A percentile compares a stretch with the other conserved stretches of the same genome.
phyloP scores from a whole-genome alignment of 2,113 vertebrate genomes.

The Prinia subflava region DNA sequence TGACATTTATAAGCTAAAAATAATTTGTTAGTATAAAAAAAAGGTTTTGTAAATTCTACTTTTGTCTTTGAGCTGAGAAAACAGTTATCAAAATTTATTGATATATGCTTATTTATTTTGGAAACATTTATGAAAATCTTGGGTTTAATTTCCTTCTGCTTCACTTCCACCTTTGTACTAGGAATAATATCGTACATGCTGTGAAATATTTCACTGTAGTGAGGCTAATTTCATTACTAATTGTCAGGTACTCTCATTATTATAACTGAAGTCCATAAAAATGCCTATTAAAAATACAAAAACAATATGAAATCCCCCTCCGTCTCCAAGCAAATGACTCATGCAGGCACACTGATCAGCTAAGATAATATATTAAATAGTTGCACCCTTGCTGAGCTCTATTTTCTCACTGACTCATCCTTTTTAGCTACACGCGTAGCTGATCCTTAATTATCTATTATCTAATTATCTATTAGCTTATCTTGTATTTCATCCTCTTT shows the following conservation, averaged over 20 bases:
- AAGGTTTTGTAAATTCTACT: not conserved
- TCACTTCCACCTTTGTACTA: constrained; percentile 21
- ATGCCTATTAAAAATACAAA: constrained; percentile 58
- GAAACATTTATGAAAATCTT: not conserved
- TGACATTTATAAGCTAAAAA: not conserved
- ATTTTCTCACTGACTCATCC: constrained; percentile 37
- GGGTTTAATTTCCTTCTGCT: constrained; percentile 21
- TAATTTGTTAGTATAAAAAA: not conserved
- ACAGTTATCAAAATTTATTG: constrained; percentile 2
- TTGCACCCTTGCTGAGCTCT: constrained; percentile 9
- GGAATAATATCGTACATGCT: constrained; percentile 24
- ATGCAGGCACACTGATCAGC: constrained; percentile 34
- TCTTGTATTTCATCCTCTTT: constrained; percentile 42
- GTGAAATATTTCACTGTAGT: constrained; percentile 53
- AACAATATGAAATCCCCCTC: constrained; percentile 21
- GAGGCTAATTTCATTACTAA: constrained; percentile 58
- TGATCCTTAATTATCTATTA: constrained; percentile 61
- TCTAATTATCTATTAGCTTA: constrained; percentile 43
- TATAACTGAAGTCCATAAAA: constrained; percentile 48
- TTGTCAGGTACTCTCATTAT: constrained; percentile 60
- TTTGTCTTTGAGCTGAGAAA: constrained; percentile 16
- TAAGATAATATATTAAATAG: constrained; percentile 27
- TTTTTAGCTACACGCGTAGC: constrained; percentile 2
- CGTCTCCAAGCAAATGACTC: constrained; percentile 44
- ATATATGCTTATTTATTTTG: constrained; percentile 28